Conservation (phyloP, 1,140 invertebrate species). For the Drosophila persimilis region DNA sequence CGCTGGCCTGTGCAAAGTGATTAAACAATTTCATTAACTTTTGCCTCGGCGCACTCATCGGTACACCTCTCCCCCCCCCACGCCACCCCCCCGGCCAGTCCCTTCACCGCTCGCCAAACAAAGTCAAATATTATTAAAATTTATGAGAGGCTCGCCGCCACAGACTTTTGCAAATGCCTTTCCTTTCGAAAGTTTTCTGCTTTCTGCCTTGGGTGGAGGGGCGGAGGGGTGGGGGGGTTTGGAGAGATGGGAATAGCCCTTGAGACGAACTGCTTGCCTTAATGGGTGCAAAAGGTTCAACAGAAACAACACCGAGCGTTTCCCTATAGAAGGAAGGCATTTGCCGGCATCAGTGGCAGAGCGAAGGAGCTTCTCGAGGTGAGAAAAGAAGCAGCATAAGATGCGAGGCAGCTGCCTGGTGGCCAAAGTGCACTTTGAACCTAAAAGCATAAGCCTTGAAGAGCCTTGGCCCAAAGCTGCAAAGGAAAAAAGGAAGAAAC, state of each 20-base stretch:
- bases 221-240: neutral
- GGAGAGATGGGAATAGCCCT: slow-evolving; percentile 36
- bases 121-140: slow-evolving; percentile 73
- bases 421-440: slow-evolving; percentile 72
- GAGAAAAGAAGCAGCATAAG: slow-evolving; percentile 31
- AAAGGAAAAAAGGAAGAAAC: neutral
- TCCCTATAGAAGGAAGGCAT: slow-evolving; percentile 54
- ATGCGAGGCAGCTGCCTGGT: slow-evolving; percentile 56
- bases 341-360: slow-evolving; percentile 29
- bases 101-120: neutral
- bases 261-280: slow-evolving; percentile 67
- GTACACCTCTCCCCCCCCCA: neutral
- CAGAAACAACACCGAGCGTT: slow-evolving; percentile 31
- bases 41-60: slow-evolving; percentile 6
- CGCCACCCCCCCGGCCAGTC: too few species aligned
- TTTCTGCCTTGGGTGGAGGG: too few species aligned
- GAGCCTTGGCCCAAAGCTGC: slow-evolving; percentile 18
- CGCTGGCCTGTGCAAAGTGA: slow-evolving; percentile 45
- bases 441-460: slow-evolving; percentile 73
- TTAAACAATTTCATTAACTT: slow-evolving; percentile 71
- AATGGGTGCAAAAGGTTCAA: slow-evolving; percentile 59
- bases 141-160: slow-evolving; percentile 41
- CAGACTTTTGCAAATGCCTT: slow-evolving; percentile 49
- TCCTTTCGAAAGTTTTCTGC: slow-evolving; percentile 38
- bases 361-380: slow-evolving; percentile 23